Conservation (phyloP, 2,797 vertebrate genomes). For the Onychomys arenicola region DNA sequence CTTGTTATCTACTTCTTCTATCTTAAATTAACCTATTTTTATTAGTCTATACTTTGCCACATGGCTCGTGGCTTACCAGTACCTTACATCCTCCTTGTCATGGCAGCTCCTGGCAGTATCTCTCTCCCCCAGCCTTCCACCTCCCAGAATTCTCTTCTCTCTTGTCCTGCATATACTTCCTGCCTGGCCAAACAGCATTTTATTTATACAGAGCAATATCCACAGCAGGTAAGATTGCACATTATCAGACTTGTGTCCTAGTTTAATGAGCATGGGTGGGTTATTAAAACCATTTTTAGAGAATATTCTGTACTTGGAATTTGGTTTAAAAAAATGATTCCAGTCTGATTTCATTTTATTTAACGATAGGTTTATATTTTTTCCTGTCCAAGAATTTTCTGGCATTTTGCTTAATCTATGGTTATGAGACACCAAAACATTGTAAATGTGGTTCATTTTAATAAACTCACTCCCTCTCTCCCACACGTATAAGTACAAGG, state of each 20-base stretch:
- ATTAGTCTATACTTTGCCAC: too few species aligned
- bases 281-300: background rate
- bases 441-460: background rate
- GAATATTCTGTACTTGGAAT: background rate
- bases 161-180: too few species aligned
- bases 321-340: background rate
- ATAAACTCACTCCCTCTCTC: background rate
- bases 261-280: background rate
- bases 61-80: too few species aligned
- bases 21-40: too few species aligned
- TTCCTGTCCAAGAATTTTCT: background rate
- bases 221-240: too few species aligned
- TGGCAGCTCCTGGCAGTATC: too few species aligned
- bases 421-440: background rate
- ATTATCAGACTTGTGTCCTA: background rate
- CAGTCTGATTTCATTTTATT: background rate
- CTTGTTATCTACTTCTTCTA: too few species aligned
- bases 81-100: too few species aligned
- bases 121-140: too few species aligned
- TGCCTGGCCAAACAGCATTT: too few species aligned
- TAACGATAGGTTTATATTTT: background rate
- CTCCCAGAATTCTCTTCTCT: too few species aligned
- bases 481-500: background rate
- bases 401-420: background rate
- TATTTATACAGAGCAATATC: too few species aligned